Base-by-base conservation (phyloP, 2,113 vertebrate species). In the Amia ocellicauda region DNA sequence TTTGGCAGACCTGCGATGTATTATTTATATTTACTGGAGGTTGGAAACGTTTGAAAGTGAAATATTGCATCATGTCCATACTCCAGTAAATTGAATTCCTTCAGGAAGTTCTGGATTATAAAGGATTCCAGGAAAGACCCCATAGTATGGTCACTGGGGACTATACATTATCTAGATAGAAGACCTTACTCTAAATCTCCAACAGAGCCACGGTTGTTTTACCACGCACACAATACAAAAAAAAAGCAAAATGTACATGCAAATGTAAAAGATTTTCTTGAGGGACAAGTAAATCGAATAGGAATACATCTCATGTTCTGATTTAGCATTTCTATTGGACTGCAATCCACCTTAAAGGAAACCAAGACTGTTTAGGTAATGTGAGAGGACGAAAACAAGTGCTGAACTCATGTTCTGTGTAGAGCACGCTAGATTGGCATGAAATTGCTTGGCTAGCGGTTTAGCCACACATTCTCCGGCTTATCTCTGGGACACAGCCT, bases 401-500 rank as follows among this genome's bases (percentile, higher is more conserved):
- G n/a, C 51, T 23, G 45, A 60, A 61, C 55, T 49, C 29, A 24
- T 26, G 45, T 52, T 31, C 49, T 22, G 51, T 52, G 23, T 40
- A 43, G 20, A 27, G 19, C 29, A 60, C 56, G 59, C 52, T 42
- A 23, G 17, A 53, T 28, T 19, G 60, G 60, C 49, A 54, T 64
- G 52, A 72, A 72, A 72, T 72, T 67, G 50, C 52, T 23, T 62
- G 63, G 73, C 58, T 50, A 7, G 22, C 19, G 42, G 56, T 47
- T 36, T 42, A 26, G 64, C 53, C 40, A 36, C 2, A 36, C 31
- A 36, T 4, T 36, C 31, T 45, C 57, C 53, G 41, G 69, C 69
- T 72, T 69, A 75, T 75, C 69, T 49, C 26, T 29, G 51, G 24
- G 42, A 31, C 28, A 19, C 69, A 75, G 69, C 50, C 7, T 63